Percentiles rank a stretch among this genome's conserved stretches.
phyloP scores from a whole-genome alignment of 2,113 vertebrate genomes.

The Myrmecophaga tridactyla region DNA sequence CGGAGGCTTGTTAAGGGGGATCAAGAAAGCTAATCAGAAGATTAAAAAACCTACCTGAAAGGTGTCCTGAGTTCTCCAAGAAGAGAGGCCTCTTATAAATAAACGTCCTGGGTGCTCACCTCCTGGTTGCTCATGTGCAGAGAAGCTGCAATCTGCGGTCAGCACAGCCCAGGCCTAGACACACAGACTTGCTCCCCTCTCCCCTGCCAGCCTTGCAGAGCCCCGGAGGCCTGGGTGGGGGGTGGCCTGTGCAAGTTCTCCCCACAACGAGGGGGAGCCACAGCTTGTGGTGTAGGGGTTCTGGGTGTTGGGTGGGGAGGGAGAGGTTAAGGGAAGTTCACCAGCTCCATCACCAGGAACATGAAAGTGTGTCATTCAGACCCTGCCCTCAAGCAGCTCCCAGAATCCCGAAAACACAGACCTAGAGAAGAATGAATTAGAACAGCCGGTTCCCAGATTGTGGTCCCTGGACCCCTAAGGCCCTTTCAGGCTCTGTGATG shows the following conservation, averaged over 20 bases:
- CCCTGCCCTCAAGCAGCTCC: neutral
- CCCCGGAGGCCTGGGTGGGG: neutral
- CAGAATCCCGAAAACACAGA: neutral
- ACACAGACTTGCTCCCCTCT: fast-evolving
- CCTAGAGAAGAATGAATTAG: neutral
- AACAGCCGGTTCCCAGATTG: neutral
- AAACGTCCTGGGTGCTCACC: neutral
- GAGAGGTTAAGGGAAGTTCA: neutral
- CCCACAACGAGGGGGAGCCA: neutral
- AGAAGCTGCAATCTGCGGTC: neutral
- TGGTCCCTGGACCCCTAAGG: neutral
- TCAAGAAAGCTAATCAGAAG: neutral
- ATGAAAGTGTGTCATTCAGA: neutral
- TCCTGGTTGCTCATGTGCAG: neutral
- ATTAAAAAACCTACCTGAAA: neutral
- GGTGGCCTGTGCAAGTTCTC: neutral
- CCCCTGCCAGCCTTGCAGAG: neutral
- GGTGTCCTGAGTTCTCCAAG: neutral
- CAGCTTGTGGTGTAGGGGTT: neutral
- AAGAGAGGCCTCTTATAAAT: neutral
- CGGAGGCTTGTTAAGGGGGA: constrained; percentile 45
- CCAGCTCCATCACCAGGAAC: neutral
- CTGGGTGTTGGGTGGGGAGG: neutral
- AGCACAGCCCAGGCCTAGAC: neutral
- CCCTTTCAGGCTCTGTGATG: neutral